Base-by-base conservation (phyloP, 2,797 vertebrate species). In the Platalea minor region DNA sequence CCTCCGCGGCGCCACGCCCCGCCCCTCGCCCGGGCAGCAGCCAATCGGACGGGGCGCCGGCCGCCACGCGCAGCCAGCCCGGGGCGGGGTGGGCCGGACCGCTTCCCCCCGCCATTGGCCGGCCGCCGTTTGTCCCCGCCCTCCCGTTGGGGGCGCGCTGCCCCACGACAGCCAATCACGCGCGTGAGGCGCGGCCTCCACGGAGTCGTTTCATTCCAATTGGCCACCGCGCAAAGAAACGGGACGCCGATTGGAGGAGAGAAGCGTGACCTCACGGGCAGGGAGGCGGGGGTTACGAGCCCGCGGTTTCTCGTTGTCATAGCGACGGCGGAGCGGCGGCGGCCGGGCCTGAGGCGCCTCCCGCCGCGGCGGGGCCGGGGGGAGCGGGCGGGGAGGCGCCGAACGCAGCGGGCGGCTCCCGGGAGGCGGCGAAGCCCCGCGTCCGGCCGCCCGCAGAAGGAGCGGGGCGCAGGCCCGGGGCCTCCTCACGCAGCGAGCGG, bases 141-240 rank as follows among this genome's bases (percentile, higher is more conserved):
- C 17, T 3, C 9, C 26, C 41, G 2, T 10, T 43, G 29, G 48
- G 54, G 8, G 17, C 16, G 21, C 51, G 33, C 17, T 3, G 25
- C 6, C 10, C 2, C 8, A 8, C 5, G 4, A 9, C 7, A 41
- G 13, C 51, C 82, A 85, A 46, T 69, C 35, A 9, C 6, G 29
- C 16, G 4, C 8, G 18, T 8, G 81, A 10, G 19, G 57, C 17
- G 13, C 45, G 15, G 11, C 17, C 26, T 10, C 14, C 37, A 7
- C 11, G 16, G 7, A 14, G 11, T 1, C 0, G 33, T 0, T 10
- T 13, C 17, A 3, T 16, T 8, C 25, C 78, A 7, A 92, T 91
- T 95, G 92, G 92, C 8, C 70, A 17, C 17, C 5, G 3, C 0
- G 1, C 0, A 5, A 4, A 10, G 19, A 18, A 18, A 4, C 24